phyloP scores from a whole-genome alignment of 92 coral and sea anemone species.

The Micromussa lordhowensis region DNA sequence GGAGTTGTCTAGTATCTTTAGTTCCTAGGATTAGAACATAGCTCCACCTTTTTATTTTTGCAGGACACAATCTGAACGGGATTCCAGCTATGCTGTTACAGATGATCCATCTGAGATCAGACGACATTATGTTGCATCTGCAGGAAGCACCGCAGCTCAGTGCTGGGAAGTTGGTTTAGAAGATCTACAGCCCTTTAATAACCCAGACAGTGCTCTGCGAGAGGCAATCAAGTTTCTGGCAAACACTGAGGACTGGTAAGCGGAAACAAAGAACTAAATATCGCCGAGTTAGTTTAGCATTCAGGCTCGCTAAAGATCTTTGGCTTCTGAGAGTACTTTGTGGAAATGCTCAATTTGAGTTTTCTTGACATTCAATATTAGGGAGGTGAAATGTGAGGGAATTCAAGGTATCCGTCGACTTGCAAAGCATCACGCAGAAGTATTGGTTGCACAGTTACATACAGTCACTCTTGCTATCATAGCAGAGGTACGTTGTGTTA shows the following conservation, averaged over 20 bases:
- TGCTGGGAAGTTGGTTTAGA: conserved; percentile 88
- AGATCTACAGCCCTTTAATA: conserved; percentile 85
- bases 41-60: background rate
- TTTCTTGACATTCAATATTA: conserved; percentile 9
- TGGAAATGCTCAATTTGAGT: no score
- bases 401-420: conserved; percentile 90
- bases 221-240: conserved; percentile 77
- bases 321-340: no score
- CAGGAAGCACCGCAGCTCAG: conserved; percentile 73
- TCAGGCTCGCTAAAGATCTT: no score
- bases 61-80: conserved; percentile 81
- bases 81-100: conserved; percentile 73
- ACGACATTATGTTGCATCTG: conserved; percentile 72
- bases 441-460: conserved; percentile 77
- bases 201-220: conserved; percentile 84
- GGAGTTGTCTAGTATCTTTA: no score
- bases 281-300: no score
- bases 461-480: conserved; percentile 82
- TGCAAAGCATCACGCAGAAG: conserved; percentile 84
- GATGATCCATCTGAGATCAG: conserved; percentile 77
- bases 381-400: conserved; percentile 95
- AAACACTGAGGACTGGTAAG: conserved; percentile 93
- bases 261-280: background rate
- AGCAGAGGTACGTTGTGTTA: conserved; percentile 73
- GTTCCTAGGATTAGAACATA: background rate